A percentile compares a stretch with the other conserved stretches of the same genome.
Evolutionary conservation across 1,140 invertebrate species (phyloP).

Genomic region (Lepidurus arcticus): DNA sequence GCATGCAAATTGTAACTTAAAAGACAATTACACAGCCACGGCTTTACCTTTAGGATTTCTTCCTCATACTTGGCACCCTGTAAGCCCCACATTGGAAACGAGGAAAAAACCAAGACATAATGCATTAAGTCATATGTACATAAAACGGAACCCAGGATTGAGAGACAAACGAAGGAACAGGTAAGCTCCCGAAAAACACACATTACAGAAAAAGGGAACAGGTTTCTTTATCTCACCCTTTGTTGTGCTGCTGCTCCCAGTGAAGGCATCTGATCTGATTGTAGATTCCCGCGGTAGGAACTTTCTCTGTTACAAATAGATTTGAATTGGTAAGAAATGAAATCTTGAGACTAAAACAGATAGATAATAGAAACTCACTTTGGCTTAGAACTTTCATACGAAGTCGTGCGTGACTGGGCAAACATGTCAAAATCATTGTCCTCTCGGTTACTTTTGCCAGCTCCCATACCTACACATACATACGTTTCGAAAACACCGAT

Average conservation of each 20-base stretch:
- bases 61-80: conserved; percentile 6
- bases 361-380: conserved; percentile 48
- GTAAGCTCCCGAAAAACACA: neutral
- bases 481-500: too few species aligned
- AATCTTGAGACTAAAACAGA: conserved; percentile 30
- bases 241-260: conserved; percentile 45
- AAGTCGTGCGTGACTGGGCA: conserved; percentile 74
- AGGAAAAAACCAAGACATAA: neutral
- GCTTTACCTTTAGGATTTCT: neutral
- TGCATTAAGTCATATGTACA: neutral
- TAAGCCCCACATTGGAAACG: neutral
- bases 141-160: neutral
- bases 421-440: conserved; percentile 80
- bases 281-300: conserved; percentile 65
- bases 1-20: neutral
- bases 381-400: conserved; percentile 62
- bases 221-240: neutral
- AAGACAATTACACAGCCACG: neutral
- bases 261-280: conserved; percentile 55
- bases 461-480: conserved; percentile 37
- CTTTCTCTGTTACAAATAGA: conserved; percentile 52
- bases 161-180: neutral
- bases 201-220: neutral
- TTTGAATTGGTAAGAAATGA: conserved; percentile 2
- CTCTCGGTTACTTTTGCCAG: conserved; percentile 47